Evolutionary conservation across 2,888 invertebrate genomes (phyloP).

Genomic region (Dynastes grantii): DNA sequence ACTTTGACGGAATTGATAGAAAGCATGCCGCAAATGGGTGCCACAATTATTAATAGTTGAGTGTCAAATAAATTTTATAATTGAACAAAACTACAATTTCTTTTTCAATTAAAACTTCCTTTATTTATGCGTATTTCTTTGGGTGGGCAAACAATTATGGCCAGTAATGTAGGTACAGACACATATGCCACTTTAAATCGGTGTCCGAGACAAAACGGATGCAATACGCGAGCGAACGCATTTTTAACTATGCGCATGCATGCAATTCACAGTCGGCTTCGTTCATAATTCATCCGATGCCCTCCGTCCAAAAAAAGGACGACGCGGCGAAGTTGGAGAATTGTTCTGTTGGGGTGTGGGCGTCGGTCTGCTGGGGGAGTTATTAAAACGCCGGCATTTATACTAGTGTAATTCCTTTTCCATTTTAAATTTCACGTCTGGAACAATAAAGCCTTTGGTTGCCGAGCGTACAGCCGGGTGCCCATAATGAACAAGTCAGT

Average conservation of each 20-base stretch:
- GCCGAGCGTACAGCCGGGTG: constrained; percentile 42
- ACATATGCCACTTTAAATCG: too few species aligned
- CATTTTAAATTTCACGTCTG: constrained; percentile 54
- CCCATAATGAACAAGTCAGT: constrained; percentile 53
- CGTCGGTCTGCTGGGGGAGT: constrained; percentile 9
- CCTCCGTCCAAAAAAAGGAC: constrained; percentile 5
- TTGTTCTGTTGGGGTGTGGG: background rate
- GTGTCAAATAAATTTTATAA: too few species aligned
- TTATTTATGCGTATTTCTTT: too few species aligned
- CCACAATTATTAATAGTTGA: too few species aligned
- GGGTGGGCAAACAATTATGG: too few species aligned
- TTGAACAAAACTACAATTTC: too few species aligned
- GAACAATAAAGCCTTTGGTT: constrained; percentile 54
- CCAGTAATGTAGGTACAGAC: too few species aligned
- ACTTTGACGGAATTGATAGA: too few species aligned
- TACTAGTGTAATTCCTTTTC: constrained; percentile 55
- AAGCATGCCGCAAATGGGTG: too few species aligned
- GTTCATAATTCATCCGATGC: constrained; percentile 47
- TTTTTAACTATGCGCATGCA: background rate
- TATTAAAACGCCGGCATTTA: constrained; percentile 53
- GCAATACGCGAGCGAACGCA: background rate
- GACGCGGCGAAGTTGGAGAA: constrained; percentile 40
- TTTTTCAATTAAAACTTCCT: too few species aligned
- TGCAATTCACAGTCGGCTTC: background rate
- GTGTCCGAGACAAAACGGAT: background rate